Evolutionary conservation across 1,140 invertebrate species (phyloP), one percentile per base, ranked within the genome.

Genomic region (Caerostris extrusa): DNA sequence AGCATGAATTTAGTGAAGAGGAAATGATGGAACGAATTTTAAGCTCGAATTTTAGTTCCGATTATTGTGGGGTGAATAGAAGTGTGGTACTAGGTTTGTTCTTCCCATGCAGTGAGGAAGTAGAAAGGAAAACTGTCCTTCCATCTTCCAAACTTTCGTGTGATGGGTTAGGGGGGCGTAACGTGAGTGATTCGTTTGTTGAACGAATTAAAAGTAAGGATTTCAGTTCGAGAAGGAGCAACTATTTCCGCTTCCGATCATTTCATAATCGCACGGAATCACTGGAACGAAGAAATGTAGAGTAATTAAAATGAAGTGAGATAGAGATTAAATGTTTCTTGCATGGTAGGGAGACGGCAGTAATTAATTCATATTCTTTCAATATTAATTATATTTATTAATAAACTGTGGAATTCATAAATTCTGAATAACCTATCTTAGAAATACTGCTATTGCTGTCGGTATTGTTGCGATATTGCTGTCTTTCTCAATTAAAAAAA

Each of bases 311-410:
- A 4, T 77, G 71, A 77, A 34, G 12, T 77, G 34, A 50, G 71
- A 12, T 7, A 77, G 50, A 14, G 53, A 77, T 77, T 77, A 77
- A 77, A 50, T 77, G 7, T 50, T 77, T 53, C 71, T 77, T 77
- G 50, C 71, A 77, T 77, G 71, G 50, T 14, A 77, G 50, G 69
- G 12, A 34, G 12, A 77, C 14, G 12, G 50, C 50, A 50, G 71
- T 77, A 77, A 77, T 77, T 77, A 77, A 77, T 77, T 77, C 69
- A 77, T 77, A 50, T 50, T 77, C 71, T 12, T 77, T 77, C 71
- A 53, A 77, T 53, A 50, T 50, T 77, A 50, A 12, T 77, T 50
- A 77, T 77, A 77, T 77, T 77, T 77, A 34, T 34, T 34, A 34
- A 34, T 34, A 2, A 34, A 34, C 34, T 34, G 34, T 34, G 34